Percentiles rank a stretch among this genome's conserved stretches.
Evolutionary conservation across 2,113 vertebrate genomes (phyloP).

Genomic region (Corythaeola cristata): DNA sequence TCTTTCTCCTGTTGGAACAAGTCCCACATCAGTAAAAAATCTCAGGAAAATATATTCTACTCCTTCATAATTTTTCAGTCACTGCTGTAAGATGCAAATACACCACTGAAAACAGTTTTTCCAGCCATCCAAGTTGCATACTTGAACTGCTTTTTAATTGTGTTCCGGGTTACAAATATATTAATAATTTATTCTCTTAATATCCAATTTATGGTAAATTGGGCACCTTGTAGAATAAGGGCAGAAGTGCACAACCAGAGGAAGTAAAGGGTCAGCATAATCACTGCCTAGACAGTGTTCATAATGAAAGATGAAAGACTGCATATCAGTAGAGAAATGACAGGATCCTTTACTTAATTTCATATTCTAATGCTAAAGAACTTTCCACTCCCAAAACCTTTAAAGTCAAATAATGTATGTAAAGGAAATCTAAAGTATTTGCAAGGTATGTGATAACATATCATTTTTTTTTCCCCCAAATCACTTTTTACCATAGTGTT

Average conservation of each 20-base stretch:
- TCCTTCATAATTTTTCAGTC: not conserved
- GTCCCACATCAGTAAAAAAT: not conserved
- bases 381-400: not conserved
- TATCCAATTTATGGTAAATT: conserved; percentile 1
- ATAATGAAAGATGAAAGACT: not conserved
- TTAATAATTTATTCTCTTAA: conserved; percentile 13
- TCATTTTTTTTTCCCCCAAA: not conserved
- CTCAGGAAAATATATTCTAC: not conserved
- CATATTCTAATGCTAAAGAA: not conserved
- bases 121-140: not conserved
- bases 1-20: not conserved
- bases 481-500: not conserved
- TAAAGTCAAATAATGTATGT: not conserved
- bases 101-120: not conserved
- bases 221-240: not conserved
- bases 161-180: not conserved
- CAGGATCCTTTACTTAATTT: not conserved
- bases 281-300: not conserved
- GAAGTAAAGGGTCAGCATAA: not conserved
- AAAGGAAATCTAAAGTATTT: not conserved
- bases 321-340: not conserved
- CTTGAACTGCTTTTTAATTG: not conserved
- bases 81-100: not conserved
- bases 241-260: not conserved
- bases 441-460: not conserved